Conservation (phyloP, 1,140 invertebrate species). For the Archivesica marissinica region DNA sequence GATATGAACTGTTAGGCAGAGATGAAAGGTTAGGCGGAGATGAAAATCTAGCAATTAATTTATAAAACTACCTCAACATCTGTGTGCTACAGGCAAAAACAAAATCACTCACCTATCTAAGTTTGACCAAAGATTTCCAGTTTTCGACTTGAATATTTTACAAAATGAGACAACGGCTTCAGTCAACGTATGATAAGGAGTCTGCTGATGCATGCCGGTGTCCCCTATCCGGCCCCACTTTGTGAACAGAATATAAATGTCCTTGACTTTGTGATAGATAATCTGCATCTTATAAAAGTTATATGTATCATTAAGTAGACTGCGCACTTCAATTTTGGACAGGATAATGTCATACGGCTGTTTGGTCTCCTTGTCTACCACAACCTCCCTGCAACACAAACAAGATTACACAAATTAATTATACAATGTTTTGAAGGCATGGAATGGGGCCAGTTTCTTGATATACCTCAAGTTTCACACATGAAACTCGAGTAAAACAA, state of each 20-base stretch:
- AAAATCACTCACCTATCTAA: constrained; percentile 79
- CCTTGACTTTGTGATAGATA: constrained; percentile 83
- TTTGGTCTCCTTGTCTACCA: constrained; percentile 67
- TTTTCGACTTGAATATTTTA: constrained; percentile 86
- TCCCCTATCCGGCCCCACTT: constrained; percentile 86
- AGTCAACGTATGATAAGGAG: constrained; percentile 83
- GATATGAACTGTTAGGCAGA: too few relatives aligned
- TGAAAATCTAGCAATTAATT: too few relatives aligned
- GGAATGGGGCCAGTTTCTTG: background rate
- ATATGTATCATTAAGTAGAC: constrained; percentile 84
- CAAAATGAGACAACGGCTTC: constrained; percentile 85
- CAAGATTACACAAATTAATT: background rate
- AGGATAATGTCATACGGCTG: constrained; percentile 84
- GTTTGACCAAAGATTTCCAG: constrained; percentile 85
- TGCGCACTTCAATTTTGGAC: constrained; percentile 85
- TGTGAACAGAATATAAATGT: constrained; percentile 85
- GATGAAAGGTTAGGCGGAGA: too few relatives aligned
- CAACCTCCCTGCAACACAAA: constrained; percentile 72
- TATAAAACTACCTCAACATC: background rate
- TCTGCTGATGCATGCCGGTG: constrained; percentile 85
- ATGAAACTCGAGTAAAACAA: too few relatives aligned
- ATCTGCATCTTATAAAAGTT: constrained; percentile 87
- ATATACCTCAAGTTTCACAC: too few relatives aligned
- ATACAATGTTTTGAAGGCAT: background rate
- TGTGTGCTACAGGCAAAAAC: too few relatives aligned